These are phyloP conservation scores for Oreamnos americanus DNA, from an alignment of 2,113 vertebrate genomes.

Conservation along the genomic window DNA sequence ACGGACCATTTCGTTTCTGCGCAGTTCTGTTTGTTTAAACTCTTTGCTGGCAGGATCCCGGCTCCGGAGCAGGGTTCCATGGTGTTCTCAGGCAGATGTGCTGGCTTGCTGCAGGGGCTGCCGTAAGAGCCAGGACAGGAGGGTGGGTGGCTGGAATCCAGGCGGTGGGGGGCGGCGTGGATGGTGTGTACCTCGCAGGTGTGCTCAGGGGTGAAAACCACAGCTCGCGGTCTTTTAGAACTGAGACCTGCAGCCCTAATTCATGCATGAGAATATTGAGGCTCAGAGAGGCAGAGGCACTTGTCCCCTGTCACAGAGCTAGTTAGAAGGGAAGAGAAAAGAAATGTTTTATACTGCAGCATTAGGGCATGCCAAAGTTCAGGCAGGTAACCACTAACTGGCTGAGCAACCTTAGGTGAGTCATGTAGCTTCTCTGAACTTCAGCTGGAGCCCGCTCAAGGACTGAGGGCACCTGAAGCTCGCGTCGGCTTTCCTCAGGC, in stretches of 20 bases:
- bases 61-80: neutral
- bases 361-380: neutral
- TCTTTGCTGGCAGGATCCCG: neutral
- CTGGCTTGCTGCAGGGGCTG: neutral
- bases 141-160: neutral
- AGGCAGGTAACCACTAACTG: neutral
- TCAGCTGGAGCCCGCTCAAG: neutral
- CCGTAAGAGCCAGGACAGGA: neutral
- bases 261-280: neutral
- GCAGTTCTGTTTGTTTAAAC: conserved; percentile 29
- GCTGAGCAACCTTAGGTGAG: neutral
- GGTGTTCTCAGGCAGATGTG: neutral
- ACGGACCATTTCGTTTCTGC: neutral
- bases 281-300: neutral
- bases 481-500: neutral
- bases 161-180: neutral
- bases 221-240: neutral
- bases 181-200: neutral
- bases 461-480: accelerated
- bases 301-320: neutral
- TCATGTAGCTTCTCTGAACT: neutral
- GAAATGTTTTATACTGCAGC: neutral
- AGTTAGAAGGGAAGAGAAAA: neutral
- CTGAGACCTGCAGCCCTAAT: neutral
- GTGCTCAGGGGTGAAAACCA: neutral